Conservation (phyloP, 2,797 vertebrate genomes). For the Trachurus trachurus region DNA sequence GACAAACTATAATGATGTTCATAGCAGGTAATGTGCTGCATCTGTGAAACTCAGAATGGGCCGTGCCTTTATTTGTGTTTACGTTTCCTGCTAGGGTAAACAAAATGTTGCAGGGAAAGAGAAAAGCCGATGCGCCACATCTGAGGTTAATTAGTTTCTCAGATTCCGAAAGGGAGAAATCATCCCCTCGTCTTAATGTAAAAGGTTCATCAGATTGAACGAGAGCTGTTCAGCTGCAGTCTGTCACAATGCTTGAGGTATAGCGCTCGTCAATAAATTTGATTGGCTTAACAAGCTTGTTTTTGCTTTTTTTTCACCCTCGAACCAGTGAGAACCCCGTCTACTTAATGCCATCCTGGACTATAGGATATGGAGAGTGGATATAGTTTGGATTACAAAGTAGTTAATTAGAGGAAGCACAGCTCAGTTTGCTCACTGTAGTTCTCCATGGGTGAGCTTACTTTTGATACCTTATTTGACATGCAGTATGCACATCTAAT, state of each 20-base stretch:
- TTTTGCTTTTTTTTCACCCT: constrained; percentile 74
- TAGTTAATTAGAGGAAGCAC: constrained; percentile 45
- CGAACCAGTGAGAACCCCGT: constrained; percentile 54
- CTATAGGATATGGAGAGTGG: constrained; percentile 8
- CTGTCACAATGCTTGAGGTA: constrained; percentile 56
- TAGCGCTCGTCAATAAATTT: constrained; percentile 74
- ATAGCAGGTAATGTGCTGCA: constrained; percentile 44
- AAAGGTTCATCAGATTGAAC: constrained; percentile 59
- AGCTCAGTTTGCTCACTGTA: constrained; percentile 36
- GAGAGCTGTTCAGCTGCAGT: constrained; percentile 65
- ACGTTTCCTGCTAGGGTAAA: constrained; percentile 65
- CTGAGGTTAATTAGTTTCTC: constrained; percentile 65
- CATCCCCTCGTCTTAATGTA: constrained; percentile 41
- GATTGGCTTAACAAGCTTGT: constrained; percentile 81
- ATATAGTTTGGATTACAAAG: constrained; percentile 48
- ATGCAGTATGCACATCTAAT: constrained; percentile 33
- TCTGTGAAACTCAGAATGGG: constrained; percentile 57
- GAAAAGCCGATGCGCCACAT: constrained; percentile 60
- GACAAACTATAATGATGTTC: constrained; percentile 15
- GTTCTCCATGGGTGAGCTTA: constrained; percentile 39
- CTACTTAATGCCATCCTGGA: constrained; percentile 30
- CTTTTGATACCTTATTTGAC: constrained; percentile 47
- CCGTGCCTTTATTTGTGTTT: constrained; percentile 67
- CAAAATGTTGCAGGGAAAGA: constrained; percentile 62
- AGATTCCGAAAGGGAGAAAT: constrained; percentile 47